Evolutionary conservation across 2,888 invertebrate genomes (phyloP).

Genomic region (Nemapogon koenigi): DNA sequence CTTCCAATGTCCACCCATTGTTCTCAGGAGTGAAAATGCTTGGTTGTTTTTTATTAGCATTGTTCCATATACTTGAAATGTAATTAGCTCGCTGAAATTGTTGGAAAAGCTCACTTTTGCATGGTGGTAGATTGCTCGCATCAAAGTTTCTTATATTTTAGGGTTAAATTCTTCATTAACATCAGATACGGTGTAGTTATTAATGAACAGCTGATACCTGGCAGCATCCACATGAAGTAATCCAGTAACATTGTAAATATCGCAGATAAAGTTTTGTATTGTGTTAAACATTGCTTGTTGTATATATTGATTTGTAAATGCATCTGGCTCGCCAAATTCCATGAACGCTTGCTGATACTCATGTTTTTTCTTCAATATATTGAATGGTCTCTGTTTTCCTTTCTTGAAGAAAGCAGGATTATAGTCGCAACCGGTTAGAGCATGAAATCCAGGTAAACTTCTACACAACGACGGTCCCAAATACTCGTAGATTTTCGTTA

Average conservation of each 20-base stretch:
- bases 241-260: background rate
- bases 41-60: too few relatives aligned
- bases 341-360: background rate
- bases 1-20: too few relatives aligned
- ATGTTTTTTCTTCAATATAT: background rate
- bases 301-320: background rate
- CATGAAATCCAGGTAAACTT: conserved; percentile 4
- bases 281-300: background rate
- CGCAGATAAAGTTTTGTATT: background rate
- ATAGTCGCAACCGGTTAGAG: background rate
- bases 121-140: too few relatives aligned
- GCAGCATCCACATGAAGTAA: conserved; percentile 1
- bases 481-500: background rate
- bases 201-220: background rate
- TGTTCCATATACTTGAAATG: too few relatives aligned
- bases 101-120: too few relatives aligned
- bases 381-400: conserved; percentile 2
- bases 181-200: background rate
- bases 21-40: too few relatives aligned
- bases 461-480: conserved; percentile 1
- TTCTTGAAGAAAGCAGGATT: conserved; percentile 2
- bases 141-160: too few relatives aligned
- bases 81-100: too few relatives aligned
- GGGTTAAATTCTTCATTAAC: background rate
- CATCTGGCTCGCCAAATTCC: background rate